These are phyloP conservation scores for Corythornis leucogaster DNA, from an alignment of 2,797 vertebrate species.

Conservation along the genomic window DNA sequence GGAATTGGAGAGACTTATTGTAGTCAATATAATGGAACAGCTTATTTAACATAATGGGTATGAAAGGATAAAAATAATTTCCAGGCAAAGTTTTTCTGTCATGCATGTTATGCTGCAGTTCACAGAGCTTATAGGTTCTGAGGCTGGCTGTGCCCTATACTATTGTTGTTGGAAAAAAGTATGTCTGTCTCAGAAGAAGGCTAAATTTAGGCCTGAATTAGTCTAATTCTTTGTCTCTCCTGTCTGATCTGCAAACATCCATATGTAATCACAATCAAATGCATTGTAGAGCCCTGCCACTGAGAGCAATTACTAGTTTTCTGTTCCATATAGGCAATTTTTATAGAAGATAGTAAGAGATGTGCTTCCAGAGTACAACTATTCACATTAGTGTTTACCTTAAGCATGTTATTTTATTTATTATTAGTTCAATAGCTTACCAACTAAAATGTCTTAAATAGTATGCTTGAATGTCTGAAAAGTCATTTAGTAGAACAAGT, in stretches of 20 bases:
- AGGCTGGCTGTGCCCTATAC: rapidly evolving
- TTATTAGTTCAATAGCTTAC: not conserved
- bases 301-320: not conserved
- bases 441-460: not conserved
- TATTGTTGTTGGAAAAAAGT: not conserved
- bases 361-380: not conserved
- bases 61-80: not conserved
- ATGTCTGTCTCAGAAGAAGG: not conserved
- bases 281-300: not conserved
- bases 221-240: not conserved
- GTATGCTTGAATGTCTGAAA: not conserved
- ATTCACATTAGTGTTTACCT: not conserved
- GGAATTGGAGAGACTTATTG: not conserved
- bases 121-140: not conserved
- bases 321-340: not conserved
- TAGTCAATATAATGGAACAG: not conserved
- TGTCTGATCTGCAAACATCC: not conserved
- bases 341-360: not conserved
- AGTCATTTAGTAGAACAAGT: not conserved
- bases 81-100: not conserved
- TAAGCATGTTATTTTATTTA: not conserved
- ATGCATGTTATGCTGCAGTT: not conserved
- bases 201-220: not conserved
- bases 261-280: not conserved
- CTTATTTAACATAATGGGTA: not conserved